Evolutionary conservation across 2,797 vertebrate genomes (phyloP).

Genomic region (Morelia viridis): DNA sequence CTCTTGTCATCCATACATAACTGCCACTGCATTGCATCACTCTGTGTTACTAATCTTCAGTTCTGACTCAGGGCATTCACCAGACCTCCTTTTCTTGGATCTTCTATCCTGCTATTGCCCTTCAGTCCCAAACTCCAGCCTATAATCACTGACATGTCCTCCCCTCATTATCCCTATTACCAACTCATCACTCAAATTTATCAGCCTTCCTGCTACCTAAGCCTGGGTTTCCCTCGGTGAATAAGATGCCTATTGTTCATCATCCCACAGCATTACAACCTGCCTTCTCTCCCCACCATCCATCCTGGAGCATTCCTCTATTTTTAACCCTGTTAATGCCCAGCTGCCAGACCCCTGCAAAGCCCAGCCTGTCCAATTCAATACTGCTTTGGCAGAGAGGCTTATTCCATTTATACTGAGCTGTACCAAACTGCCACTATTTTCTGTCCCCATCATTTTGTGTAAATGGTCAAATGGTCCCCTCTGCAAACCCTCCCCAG

Average conservation of each 20-base stretch:
- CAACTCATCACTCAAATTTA: not conserved
- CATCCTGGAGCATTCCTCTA: not conserved
- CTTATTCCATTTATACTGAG: not conserved
- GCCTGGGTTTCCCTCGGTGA: not conserved
- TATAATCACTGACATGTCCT: no score
- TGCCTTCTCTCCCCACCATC: no score
- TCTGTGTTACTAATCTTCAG: not conserved
- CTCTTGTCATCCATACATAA: not conserved
- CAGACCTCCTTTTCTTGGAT: not conserved
- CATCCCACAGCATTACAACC: no score
- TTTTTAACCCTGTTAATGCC: not conserved
- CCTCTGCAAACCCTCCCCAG: not conserved
- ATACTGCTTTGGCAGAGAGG: not conserved
- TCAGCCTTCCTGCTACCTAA: not conserved
- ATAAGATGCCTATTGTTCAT: not conserved
- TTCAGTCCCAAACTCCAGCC: not conserved
- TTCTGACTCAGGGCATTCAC: not conserved
- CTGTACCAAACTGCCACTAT: not conserved
- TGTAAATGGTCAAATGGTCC: not conserved
- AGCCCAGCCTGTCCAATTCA: not conserved
- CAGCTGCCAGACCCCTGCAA: not conserved
- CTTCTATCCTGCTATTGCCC: not conserved
- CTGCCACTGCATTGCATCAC: not conserved
- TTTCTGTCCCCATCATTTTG: not conserved
- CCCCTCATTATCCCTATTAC: not conserved